phyloP scores from a whole-genome alignment of 2,797 vertebrate genomes.

The Danio kyathit region DNA sequence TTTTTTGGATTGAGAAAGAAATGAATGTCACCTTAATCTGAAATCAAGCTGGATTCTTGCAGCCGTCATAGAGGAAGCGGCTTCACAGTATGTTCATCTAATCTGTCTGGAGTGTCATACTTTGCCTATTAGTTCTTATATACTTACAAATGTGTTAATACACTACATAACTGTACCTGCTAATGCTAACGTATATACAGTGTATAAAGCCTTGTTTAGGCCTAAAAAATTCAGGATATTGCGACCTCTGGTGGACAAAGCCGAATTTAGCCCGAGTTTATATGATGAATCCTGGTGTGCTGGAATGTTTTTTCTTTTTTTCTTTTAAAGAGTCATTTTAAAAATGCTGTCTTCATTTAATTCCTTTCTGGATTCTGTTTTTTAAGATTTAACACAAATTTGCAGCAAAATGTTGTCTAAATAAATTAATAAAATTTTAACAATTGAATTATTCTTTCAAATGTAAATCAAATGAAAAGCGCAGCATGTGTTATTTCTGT shows the following conservation, averaged over 20 bases:
- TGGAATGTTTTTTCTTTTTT: too few species aligned
- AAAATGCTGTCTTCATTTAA: too few species aligned
- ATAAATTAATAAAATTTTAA: too few species aligned
- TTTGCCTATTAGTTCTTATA: too few species aligned
- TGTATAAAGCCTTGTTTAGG: background rate
- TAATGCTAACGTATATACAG: background rate
- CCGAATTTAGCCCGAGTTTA: background rate
- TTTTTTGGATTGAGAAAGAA: slow-evolving; percentile 16
- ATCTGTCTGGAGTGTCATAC: background rate
- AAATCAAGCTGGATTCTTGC: background rate
- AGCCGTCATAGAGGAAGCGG: background rate
- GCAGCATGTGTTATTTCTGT: too few species aligned
- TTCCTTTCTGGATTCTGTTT: too few species aligned
- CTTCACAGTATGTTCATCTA: background rate
- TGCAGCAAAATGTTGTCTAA: too few species aligned
- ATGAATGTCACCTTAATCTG: background rate
- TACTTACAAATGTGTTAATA: too few species aligned
- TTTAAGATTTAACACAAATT: too few species aligned
- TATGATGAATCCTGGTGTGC: background rate
- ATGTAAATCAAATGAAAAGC: too few species aligned
- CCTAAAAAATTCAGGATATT: background rate
- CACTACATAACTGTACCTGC: background rate
- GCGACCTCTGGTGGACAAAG: slow-evolving; percentile 41
- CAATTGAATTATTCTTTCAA: too few species aligned
- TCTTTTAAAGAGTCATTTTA: too few species aligned